phyloP scores from a whole-genome alignment of 2,888 invertebrate species.

The Electrophaes corylata region DNA sequence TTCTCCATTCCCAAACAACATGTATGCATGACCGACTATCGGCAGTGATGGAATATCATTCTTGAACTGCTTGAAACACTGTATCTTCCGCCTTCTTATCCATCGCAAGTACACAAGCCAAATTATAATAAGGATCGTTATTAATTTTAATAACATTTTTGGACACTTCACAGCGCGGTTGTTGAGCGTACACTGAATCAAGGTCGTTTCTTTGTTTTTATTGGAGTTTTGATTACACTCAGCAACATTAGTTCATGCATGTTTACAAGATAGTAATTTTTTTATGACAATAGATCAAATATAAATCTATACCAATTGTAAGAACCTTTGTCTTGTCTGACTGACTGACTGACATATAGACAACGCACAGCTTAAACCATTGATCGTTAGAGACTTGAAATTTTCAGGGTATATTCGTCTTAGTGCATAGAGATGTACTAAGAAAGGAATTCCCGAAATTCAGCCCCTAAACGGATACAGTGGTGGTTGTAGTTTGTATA shows the following conservation, averaged over 20 bases:
- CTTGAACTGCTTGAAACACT: constrained; percentile 40
- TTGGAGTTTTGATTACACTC: background rate
- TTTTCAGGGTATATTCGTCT: no score
- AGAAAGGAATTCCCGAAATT: no score
- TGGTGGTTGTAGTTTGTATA: no score
- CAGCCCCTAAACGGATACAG: no score
- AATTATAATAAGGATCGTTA: constrained; percentile 14
- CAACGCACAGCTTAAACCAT: no score
- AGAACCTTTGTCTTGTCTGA: no score
- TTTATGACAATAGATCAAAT: no score
- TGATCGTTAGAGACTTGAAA: no score
- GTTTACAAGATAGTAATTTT: background rate
- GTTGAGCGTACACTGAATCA: constrained; percentile 1
- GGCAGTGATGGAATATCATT: constrained; percentile 42
- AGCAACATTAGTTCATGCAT: background rate
- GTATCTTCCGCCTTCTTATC: constrained; percentile 35
- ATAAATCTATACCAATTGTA: no score
- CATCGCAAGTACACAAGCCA: constrained; percentile 34
- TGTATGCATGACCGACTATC: constrained; percentile 45
- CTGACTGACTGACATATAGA: no score
- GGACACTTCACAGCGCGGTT: constrained; percentile 3
- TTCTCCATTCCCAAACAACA: constrained; percentile 43
- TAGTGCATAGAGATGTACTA: no score
- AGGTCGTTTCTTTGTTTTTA: constrained; percentile 3
- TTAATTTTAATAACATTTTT: constrained; percentile 27